Base-by-base conservation (phyloP, 2,888 invertebrate genomes). In the Cotesia congregata region DNA sequence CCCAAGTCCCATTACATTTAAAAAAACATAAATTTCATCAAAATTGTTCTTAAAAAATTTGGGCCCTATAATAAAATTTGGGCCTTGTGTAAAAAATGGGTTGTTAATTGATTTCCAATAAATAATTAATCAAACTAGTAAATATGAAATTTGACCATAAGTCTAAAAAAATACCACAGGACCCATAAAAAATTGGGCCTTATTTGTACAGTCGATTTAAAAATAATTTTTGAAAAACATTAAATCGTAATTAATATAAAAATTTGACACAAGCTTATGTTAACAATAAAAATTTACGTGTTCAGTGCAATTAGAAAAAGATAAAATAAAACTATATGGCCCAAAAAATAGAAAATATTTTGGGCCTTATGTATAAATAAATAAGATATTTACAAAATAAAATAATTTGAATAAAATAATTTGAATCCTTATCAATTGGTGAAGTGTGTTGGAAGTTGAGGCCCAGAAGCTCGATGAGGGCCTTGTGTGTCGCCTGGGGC, bases 401-500 rank as follows among this genome's bases (percentile, higher is more conserved):
- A 50, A 50, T 50, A 50, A 50, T 41, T 41, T 41, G 6, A 41
- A 41, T 41, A 41, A 41, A 5, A 41, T 41, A 41, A 41, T 9
- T 30, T 30, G 7, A 38, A n/a, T 72, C 17, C 12, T 20, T 12
- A 6, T 17, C 20, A 70, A n/a, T 12, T 20, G 30, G 30, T 30
- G 30, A 30, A 30, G 71, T 40, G 38, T 65, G 30, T 30, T 65
- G 65, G 9, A 65, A 30, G 30, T 30, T 12, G 20, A 65, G 17
- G 30, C 30, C 9, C 59, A 41, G 20, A 65, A 78, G 71, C 78
- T 77, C 65, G 64, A 71, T 60, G 78, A 78, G 81, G 79, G 78
- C 74, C 79, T 78, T 80, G 50, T 50, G 83, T 83, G 86, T 86
- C 85, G 88, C 88, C 85, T 67, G 82, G 76, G 86, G 88, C 83